Percentiles rank a stretch among this genome's conserved stretches.
Evolutionary conservation across 23 tunicate genomes (phyloP).

Genomic region (Corella eumyota): DNA sequence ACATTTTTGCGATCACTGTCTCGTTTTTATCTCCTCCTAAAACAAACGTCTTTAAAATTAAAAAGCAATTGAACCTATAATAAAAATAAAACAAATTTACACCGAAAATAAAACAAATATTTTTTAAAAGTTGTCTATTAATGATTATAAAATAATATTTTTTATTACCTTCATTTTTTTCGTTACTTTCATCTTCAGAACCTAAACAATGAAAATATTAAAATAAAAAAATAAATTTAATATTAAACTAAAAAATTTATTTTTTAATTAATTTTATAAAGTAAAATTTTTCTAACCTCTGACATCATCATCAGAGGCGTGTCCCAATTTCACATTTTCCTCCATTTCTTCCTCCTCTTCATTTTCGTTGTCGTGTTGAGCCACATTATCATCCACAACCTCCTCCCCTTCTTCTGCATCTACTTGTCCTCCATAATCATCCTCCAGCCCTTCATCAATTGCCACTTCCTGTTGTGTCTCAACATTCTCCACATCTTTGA

Average conservation of each 20-base stretch:
- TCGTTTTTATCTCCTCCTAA: slow-evolving; percentile 6
- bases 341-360: slow-evolving; percentile 37
- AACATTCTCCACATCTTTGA: too few relatives aligned
- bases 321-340: slow-evolving; percentile 31
- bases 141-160: too few relatives aligned
- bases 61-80: not conserved
- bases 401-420: slow-evolving; percentile 61
- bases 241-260: too few relatives aligned
- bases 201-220: too few relatives aligned
- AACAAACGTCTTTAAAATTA: not conserved
- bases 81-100: not conserved
- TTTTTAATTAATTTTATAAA: too few relatives aligned
- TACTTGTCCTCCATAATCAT: slow-evolving; percentile 61
- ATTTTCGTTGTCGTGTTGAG: slow-evolving; percentile 60
- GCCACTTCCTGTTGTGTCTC: not conserved
- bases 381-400: slow-evolving; percentile 74
- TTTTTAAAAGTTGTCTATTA: not conserved
- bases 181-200: too few relatives aligned
- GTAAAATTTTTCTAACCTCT: too few relatives aligned
- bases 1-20: slow-evolving; percentile 52
- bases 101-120: not conserved
- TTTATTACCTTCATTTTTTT: too few relatives aligned
- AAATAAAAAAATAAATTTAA: too few relatives aligned
- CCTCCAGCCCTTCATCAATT: slow-evolving; percentile 11
- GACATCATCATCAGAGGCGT: slow-evolving; percentile 48